These are phyloP conservation scores for Puffinus mauretanicus DNA, from an alignment of 2,113 vertebrate genomes.

Conservation along the genomic window DNA sequence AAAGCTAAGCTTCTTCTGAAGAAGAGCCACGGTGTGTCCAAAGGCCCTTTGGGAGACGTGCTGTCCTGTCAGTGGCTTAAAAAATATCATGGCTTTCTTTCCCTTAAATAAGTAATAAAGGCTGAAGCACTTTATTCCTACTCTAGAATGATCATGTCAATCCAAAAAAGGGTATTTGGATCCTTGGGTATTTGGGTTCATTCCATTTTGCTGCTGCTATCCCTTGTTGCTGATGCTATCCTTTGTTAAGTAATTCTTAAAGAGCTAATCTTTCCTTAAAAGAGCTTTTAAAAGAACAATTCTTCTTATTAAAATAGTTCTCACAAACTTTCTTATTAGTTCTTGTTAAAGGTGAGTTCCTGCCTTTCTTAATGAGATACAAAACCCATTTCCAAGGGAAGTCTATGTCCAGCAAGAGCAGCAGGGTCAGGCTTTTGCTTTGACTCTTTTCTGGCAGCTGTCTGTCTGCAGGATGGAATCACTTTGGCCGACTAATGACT, in stretches of 20 bases:
- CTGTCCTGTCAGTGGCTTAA: neutral
- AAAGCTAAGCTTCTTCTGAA: slow-evolving; percentile 59
- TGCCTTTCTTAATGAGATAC: slow-evolving; percentile 28
- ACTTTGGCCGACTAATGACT: neutral
- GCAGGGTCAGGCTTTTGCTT: neutral
- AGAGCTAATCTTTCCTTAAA: neutral
- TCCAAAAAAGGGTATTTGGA: neutral
- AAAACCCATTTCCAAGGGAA: slow-evolving; percentile 46
- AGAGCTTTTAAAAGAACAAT: neutral
- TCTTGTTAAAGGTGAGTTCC: slow-evolving; percentile 34
- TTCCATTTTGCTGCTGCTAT: neutral
- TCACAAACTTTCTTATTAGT: slow-evolving; percentile 40
- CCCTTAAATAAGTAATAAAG: neutral
- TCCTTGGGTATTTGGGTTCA: neutral
- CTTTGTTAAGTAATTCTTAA: neutral
- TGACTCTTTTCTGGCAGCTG: neutral
- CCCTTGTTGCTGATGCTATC: neutral
- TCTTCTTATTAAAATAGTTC: slow-evolving; percentile 1
- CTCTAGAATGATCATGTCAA: neutral
- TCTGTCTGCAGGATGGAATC: neutral
- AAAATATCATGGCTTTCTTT: neutral
- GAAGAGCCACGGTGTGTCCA: neutral
- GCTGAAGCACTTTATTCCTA: neutral
- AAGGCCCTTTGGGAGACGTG: neutral
- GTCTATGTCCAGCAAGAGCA: neutral